Percentiles rank a stretch among this genome's conserved stretches.
Conservation (phyloP, 1,140 invertebrate genomes). For the Pteromalus puparum region DNA sequence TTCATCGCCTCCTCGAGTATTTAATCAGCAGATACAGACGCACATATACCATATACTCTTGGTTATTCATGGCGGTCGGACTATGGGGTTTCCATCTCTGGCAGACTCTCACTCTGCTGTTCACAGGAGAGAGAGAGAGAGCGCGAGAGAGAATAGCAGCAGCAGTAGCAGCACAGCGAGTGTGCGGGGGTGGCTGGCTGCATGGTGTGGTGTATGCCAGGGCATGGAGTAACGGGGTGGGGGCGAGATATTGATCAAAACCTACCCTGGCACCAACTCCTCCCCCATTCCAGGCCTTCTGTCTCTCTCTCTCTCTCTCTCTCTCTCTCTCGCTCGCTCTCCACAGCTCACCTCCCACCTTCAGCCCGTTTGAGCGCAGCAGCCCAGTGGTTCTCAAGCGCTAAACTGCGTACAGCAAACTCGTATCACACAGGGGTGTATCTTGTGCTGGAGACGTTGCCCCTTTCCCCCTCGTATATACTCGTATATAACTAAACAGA, state of each 20-base stretch:
- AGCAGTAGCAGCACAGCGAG: neutral
- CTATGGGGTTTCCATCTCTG: conserved; percentile 59
- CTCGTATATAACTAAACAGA: neutral
- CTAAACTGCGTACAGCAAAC: too few species aligned
- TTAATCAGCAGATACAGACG: conserved; percentile 66
- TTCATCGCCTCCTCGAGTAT: conserved; percentile 60
- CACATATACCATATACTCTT: conserved; percentile 70
- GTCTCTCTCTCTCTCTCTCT: conserved; percentile 46
- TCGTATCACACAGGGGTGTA: neutral
- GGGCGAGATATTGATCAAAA: conserved; percentile 76
- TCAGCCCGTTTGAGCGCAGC: conserved; percentile 60
- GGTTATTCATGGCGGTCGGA: conserved; percentile 73
- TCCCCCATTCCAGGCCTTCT: conserved; percentile 41
- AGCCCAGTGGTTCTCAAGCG: conserved; percentile 61
- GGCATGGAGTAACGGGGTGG: conserved; percentile 67
- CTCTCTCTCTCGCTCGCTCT: conserved; percentile 26
- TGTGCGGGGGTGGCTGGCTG: conserved; percentile 57
- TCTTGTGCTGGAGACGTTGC: neutral
- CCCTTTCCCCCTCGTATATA: neutral
- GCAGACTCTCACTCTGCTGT: neutral
- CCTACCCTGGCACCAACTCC: conserved; percentile 73
- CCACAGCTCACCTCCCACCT: conserved; percentile 54
- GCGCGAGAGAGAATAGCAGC: neutral
- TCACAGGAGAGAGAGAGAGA: neutral
- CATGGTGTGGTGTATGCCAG: conserved; percentile 67